phyloP scores from a whole-genome alignment of 2,888 invertebrate genomes.

The Drosophila recens region DNA sequence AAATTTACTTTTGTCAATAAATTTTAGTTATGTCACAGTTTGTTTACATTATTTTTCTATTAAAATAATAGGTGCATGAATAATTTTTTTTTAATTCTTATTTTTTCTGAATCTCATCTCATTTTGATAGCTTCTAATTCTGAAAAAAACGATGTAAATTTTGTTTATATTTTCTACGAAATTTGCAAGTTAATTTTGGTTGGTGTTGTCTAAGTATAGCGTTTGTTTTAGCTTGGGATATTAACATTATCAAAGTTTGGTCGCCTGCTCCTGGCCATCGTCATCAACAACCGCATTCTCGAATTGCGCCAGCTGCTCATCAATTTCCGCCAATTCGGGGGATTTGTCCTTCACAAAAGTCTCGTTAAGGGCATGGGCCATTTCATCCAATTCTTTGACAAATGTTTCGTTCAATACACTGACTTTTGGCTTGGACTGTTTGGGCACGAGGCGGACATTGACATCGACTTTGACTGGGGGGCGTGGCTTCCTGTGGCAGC shows the following conservation, averaged over 20 bases:
- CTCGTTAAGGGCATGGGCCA: conserved; percentile 68
- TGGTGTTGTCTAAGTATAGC: background rate
- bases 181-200: background rate
- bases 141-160: background rate
- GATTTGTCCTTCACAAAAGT: conserved; percentile 67
- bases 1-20: too few relatives aligned
- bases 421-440: conserved; percentile 77
- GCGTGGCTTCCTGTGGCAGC: conserved; percentile 71
- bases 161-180: background rate
- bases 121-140: background rate
- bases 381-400: conserved; percentile 65
- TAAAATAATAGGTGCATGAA: background rate
- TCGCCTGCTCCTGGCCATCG: conserved; percentile 47
- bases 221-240: conserved; percentile 20
- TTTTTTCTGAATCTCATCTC: background rate
- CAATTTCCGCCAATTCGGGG: conserved; percentile 60
- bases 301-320: conserved; percentile 59
- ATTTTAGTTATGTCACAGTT: too few relatives aligned
- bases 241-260: conserved; percentile 68
- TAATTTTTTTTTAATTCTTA: background rate
- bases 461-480: conserved; percentile 91
- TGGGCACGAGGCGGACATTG: conserved; percentile 91
- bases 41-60: background rate
- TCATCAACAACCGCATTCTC: conserved; percentile 41
- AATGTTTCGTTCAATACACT: conserved; percentile 63